Base-by-base conservation (phyloP, 2,113 vertebrate genomes). In the Protomyctophum bolini region DNA sequence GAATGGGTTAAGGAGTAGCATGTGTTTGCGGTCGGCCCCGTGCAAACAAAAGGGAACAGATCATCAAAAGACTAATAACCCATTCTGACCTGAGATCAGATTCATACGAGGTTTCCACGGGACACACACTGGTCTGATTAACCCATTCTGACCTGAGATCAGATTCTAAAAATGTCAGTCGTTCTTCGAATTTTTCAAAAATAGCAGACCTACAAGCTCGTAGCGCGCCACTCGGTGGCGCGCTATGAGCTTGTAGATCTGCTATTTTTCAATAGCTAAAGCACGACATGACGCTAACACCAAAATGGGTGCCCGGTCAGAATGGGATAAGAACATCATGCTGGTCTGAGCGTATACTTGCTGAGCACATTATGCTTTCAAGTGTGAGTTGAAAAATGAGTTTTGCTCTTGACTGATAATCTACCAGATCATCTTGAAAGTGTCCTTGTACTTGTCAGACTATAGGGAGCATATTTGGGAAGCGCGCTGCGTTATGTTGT, bases 331-430 rank as follows among this genome's bases (percentile, higher is more conserved):
- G 67, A 54, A 80, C 77, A 68, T 69, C 66, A 46, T 55, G 70
- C 73, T 59, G 66, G 72, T 83, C 83, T 68, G 50, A 72, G 64
- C 63, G 69, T 52, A 71, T 52, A 71, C 75, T 79, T 77, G 14
- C 79, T 79, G 82, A 76, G 75, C 79, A 83, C 76, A 58, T 81
- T 70, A 52, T 76, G 56, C 77, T 87, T 86, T 87, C 77, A 82
- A 82, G 83, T 80, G 47, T 10, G 54, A 83, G 52, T 58, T 80
- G 68, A 86, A 81, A 81, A 75, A 79, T 64, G 41, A 57, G 33
- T 80, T 71, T 72, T 75, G 76, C 80, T 81, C 86, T 79, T 86
- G 82, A 85, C 86, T 77, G 75, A 68, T 84, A 76, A 87, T 87
- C 79, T 69, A 58, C 66, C 80, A 70, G 70, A 73, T 84, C 66